phyloP scores from a whole-genome alignment of 2,113 vertebrate genomes.

The Pomatostomus ruficeps region DNA sequence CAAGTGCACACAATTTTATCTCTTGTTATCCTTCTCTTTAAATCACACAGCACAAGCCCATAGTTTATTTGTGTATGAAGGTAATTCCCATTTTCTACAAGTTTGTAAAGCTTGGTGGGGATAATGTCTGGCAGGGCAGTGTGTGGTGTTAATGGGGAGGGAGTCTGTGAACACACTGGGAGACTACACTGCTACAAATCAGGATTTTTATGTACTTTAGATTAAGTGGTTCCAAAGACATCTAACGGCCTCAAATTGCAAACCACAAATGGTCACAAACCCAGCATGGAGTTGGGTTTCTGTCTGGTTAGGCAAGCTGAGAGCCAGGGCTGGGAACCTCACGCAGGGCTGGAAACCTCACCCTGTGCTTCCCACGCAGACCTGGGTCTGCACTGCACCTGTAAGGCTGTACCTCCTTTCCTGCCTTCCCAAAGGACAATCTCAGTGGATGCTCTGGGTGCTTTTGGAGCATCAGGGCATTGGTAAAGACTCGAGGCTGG shows the following conservation, averaged over 20 bases:
- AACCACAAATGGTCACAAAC: not conserved
- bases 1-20: not conserved
- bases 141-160: not conserved
- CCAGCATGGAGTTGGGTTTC: not conserved
- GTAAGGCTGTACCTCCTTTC: not conserved
- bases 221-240: not conserved
- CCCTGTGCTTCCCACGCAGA: not conserved
- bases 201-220: not conserved
- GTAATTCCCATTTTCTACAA: not conserved
- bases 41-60: not conserved
- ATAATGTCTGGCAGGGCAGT: not conserved
- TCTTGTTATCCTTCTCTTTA: not conserved
- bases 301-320: not conserved
- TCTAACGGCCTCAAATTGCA: not conserved
- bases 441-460: not conserved
- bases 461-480: not conserved
- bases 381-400: not conserved
- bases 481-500: not conserved
- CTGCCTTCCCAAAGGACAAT: not conserved
- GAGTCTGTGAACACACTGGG: not conserved
- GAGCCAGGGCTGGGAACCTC: not conserved
- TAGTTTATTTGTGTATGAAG: not conserved
- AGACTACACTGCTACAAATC: not conserved
- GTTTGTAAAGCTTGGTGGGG: not conserved
- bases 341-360: not conserved